A percentile compares a stretch with the other conserved stretches of the same genome.
These are phyloP conservation scores for Catharus bicknelli DNA, from an alignment of 2,113 vertebrate species.

Conservation along the genomic window DNA sequence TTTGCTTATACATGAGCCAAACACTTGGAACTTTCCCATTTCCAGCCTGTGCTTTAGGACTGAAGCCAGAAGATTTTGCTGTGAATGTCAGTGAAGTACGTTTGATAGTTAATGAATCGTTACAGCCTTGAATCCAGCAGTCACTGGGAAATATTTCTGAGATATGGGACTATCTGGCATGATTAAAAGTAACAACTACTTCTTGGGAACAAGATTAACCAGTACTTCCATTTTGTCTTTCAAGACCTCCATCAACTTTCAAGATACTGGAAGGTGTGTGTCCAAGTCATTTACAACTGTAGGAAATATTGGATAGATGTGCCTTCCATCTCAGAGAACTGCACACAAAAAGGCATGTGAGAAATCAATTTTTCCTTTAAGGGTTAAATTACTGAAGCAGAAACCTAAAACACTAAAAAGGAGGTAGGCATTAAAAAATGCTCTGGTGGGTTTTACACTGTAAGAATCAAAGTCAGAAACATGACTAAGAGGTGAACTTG, in stretches of 20 bases:
- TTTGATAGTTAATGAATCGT: not conserved
- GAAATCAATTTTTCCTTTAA: not conserved
- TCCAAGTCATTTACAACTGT: not conserved
- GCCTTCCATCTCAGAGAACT: not conserved
- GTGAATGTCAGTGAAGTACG: not conserved
- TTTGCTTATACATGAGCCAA: slow-evolving; percentile 4
- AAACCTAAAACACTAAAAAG: slow-evolving; percentile 12
- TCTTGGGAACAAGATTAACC: not conserved
- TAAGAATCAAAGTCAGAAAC: slow-evolving; percentile 32
- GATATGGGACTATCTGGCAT: not conserved
- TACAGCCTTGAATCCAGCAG: not conserved
- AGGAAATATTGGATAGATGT: not conserved
- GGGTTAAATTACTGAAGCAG: not conserved
- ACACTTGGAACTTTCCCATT: not conserved
- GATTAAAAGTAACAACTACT: not conserved
- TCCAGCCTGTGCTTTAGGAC: not conserved
- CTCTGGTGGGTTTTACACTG: not conserved
- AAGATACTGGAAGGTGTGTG: not conserved
- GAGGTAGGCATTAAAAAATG: not conserved
- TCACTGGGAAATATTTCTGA: not conserved
- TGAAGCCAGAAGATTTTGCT: not conserved
- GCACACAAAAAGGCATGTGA: not conserved
- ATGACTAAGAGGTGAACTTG: not conserved
- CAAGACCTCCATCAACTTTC: not conserved
- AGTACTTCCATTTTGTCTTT: not conserved